Percentiles rank a stretch among this genome's conserved stretches.
Evolutionary conservation across 37 sponge, comb jelly and placozoan species (phyloP).

Genomic region (Cliona cf. orientalis): DNA sequence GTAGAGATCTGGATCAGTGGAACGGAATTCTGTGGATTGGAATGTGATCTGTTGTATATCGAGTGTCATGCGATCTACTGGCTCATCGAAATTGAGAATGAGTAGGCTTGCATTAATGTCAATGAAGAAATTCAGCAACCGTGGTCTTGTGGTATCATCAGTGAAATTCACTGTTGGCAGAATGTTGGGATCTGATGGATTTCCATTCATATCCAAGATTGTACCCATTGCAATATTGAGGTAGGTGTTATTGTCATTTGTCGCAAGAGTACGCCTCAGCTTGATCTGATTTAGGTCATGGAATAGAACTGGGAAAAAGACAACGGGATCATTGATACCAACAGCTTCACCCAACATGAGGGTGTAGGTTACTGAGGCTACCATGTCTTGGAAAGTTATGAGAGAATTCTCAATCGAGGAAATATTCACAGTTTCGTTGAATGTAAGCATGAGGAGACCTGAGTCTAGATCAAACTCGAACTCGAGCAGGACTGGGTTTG

Average conservation of each 20-base stretch:
- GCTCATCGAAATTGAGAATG: slow-evolving; percentile 87
- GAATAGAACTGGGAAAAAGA: slow-evolving; percentile 37
- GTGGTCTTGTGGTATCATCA: slow-evolving; percentile 76
- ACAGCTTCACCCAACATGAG: slow-evolving; percentile 46
- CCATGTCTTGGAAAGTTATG: slow-evolving; percentile 67
- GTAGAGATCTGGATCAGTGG: slow-evolving; percentile 33
- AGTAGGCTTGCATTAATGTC: slow-evolving; percentile 79
- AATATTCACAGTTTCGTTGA: slow-evolving; percentile 90
- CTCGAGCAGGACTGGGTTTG: slow-evolving; percentile 54
- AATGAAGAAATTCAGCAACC: slow-evolving; percentile 38
- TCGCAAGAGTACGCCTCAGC: slow-evolving; percentile 49
- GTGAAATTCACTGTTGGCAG: slow-evolving; percentile 40
- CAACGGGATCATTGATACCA: slow-evolving; percentile 62
- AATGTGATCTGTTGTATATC: slow-evolving; percentile 60
- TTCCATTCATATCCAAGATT: slow-evolving; percentile 74
- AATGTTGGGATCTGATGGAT: slow-evolving; percentile 39
- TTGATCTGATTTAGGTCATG: slow-evolving; percentile 81
- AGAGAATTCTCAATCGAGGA: slow-evolving; percentile 41
- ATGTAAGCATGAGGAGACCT: slow-evolving; percentile 72
- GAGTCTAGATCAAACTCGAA: slow-evolving; percentile 87
- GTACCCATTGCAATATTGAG: slow-evolving; percentile 45
- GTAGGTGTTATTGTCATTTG: slow-evolving; percentile 50
- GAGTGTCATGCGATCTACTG: slow-evolving; percentile 77
- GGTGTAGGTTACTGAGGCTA: background rate
- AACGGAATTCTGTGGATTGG: slow-evolving; percentile 57